Evolutionary conservation across 2,113 vertebrate genomes (phyloP).

Genomic region (Caranx melampygus): DNA sequence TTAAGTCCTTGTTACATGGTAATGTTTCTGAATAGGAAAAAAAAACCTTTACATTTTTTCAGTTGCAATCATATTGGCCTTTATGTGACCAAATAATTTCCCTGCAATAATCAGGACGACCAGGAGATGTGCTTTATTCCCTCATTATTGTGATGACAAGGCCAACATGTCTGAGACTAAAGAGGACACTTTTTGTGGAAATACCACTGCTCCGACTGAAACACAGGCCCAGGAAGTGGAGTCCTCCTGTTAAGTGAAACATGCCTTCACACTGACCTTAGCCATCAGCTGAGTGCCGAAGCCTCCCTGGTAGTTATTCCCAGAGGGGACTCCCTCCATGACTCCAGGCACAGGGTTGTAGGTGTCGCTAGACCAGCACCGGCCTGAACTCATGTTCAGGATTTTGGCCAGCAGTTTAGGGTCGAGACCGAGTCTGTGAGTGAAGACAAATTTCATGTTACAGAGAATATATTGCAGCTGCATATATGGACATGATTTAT

Average conservation of each 20-base stretch:
- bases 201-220: neutral
- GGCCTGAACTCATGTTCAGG: constrained; percentile 98
- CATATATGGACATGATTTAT: neutral
- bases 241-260: neutral
- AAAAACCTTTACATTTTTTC: neutral
- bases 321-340: constrained; percentile 98
- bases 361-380: constrained; percentile 98
- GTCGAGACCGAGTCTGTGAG: constrained; percentile 96
- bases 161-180: neutral
- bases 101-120: neutral
- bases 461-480: neutral
- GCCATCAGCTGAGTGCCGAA: constrained; percentile 97
- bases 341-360: constrained; percentile 99
- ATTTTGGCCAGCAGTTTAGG: constrained; percentile 97
- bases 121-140: neutral
- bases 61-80: neutral
- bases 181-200: neutral
- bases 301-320: constrained; percentile 97
- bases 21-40: neutral
- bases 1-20: neutral
- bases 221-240: neutral
- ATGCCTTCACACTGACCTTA: constrained; percentile 84
- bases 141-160: neutral
- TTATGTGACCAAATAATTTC: neutral
- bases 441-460: constrained; percentile 64